A percentile compares a stretch with the other conserved stretches of the same genome.
phyloP scores from a whole-genome alignment of 2,888 invertebrate species.

The Ormyrus rosae region DNA sequence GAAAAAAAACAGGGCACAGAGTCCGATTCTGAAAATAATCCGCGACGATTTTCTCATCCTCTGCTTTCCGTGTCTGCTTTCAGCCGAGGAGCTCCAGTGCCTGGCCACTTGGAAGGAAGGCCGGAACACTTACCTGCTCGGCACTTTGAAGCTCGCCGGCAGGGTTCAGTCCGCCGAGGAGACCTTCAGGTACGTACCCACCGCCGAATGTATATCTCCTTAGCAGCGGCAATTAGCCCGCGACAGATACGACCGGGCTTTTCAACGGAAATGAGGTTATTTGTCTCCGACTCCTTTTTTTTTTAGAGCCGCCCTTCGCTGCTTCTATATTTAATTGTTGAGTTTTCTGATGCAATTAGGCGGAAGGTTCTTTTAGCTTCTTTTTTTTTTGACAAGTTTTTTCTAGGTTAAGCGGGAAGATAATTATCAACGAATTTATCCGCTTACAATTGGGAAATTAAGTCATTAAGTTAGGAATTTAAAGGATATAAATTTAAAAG shows the following conservation, averaged over 20 bases:
- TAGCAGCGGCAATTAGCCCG: constrained; percentile 23
- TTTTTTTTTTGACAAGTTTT: neutral
- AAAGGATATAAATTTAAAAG: too few species aligned
- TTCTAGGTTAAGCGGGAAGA: too few species aligned
- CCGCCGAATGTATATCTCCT: neutral
- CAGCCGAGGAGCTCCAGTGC: constrained; percentile 89
- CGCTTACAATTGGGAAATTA: too few species aligned
- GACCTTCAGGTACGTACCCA: constrained; percentile 81
- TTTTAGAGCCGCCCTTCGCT: too few species aligned
- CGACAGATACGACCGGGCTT: neutral
- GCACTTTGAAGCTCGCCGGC: constrained; percentile 80
- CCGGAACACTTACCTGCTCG: constrained; percentile 86
- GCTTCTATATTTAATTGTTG: too few species aligned
- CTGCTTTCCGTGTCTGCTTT: constrained; percentile 4
- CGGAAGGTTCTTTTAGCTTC: too few species aligned
- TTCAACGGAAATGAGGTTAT: neutral
- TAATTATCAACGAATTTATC: too few species aligned
- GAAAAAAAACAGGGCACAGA: too few species aligned
- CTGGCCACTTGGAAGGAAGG: constrained; percentile 91
- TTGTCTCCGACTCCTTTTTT: neutral
- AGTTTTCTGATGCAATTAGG: too few species aligned
- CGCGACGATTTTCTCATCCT: neutral
- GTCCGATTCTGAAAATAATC: too few species aligned
- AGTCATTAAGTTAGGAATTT: too few species aligned
- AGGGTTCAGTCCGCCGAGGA: constrained; percentile 81